Evolutionary conservation across 92 coral and sea anemone species (phyloP).

Genomic region (Epizoanthus rinbou): DNA sequence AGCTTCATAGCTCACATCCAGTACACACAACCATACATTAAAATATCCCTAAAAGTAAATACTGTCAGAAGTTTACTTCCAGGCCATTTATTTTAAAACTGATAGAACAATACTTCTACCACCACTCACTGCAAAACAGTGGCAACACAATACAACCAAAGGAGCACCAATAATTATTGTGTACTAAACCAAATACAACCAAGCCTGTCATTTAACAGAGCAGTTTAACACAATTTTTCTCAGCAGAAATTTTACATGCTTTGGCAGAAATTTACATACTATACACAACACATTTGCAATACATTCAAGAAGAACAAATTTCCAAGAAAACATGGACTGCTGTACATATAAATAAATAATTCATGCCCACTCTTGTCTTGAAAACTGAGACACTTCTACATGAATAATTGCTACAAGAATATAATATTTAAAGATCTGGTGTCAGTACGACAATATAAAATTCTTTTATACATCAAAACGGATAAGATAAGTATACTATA

Average conservation of each 20-base stretch:
- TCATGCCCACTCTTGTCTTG: neutral
- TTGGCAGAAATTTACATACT: constrained; percentile 8
- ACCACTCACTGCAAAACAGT: neutral
- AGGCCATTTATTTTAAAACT: neutral
- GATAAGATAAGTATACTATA: constrained; percentile 4
- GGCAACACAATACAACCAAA: neutral
- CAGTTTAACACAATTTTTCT: neutral
- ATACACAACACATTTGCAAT: constrained; percentile 23
- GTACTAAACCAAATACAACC: neutral
- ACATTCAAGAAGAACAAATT: constrained; percentile 2
- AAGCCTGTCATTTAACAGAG: neutral
- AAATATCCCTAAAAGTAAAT: too few species aligned
- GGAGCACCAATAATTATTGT: neutral
- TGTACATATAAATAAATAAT: constrained; percentile 24
- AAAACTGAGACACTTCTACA: constrained; percentile 7
- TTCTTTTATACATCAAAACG: neutral
- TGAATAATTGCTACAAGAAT: constrained; percentile 19
- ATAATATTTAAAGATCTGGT: constrained; percentile 12
- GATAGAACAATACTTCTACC: neutral
- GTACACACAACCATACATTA: too few species aligned
- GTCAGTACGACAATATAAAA: constrained; percentile 9
- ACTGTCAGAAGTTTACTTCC: neutral
- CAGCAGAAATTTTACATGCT: neutral
- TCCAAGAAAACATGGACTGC: neutral
- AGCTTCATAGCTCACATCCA: too few species aligned